Conservation (phyloP, 2,113 vertebrate genomes). For the Lycaon pictus region DNA sequence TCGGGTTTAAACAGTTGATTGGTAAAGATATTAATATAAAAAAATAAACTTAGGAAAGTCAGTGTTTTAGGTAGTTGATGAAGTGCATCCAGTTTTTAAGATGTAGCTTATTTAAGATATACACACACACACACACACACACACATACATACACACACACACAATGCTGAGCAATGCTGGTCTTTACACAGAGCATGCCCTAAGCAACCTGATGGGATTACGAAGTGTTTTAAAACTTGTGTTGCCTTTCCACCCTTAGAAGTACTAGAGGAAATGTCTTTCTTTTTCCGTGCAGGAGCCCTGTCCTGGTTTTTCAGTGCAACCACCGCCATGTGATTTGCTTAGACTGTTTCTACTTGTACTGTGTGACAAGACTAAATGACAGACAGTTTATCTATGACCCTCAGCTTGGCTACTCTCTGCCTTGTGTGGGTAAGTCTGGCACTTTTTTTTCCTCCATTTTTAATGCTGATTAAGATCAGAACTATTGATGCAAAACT, state of each 20-base stretch:
- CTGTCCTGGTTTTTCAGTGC: constrained; percentile 94
- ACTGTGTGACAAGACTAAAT: constrained; percentile 93
- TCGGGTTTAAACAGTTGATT: not conserved
- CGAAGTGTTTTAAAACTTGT: fast-evolving
- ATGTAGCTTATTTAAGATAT: fast-evolving
- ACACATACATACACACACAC: no score
- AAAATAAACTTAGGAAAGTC: not conserved
- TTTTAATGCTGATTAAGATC: not conserved
- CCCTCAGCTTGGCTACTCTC: constrained; percentile 91
- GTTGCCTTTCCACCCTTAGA: fast-evolving
- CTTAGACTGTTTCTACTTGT: constrained; percentile 94
- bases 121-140: no score
- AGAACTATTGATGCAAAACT: not conserved
- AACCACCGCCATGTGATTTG: constrained; percentile 94
- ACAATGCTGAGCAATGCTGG: fast-evolving
- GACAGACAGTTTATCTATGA: constrained; percentile 92
- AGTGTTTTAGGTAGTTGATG: fast-evolving
- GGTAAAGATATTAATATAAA: not conserved
- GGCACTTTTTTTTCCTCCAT: no score
- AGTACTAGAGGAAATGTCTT: not conserved
- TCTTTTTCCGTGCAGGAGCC: constrained; percentile 86
- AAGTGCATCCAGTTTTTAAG: fast-evolving
- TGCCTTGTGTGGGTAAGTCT: constrained; percentile 93
- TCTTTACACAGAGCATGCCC: fast-evolving
- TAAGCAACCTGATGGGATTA: fast-evolving